These are phyloP conservation scores for Euleptes europaea DNA, from an alignment of 2,113 vertebrate genomes.

Conservation along the genomic window DNA sequence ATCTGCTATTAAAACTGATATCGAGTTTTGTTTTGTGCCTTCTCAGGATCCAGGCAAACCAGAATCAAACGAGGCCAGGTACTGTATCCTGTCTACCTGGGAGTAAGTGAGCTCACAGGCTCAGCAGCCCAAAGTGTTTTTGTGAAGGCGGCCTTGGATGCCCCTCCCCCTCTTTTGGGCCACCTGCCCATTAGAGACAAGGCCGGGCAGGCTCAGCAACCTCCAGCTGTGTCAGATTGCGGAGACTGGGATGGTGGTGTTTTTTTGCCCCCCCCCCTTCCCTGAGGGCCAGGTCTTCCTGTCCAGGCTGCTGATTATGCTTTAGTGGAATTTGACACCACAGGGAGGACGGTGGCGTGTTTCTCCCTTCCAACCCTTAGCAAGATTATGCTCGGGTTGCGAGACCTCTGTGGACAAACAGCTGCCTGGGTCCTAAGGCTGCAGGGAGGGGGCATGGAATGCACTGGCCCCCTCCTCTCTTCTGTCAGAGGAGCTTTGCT, in stretches of 20 bases:
- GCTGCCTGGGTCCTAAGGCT: too few species aligned
- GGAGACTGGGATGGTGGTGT: neutral
- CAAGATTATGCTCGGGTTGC: too few species aligned
- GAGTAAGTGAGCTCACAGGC: neutral
- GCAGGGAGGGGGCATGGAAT: too few species aligned
- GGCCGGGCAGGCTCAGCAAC: neutral
- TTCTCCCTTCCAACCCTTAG: too few species aligned
- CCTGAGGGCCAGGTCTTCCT: neutral
- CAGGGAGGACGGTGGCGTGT: too few species aligned
- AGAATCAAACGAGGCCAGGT: constrained; percentile 77
- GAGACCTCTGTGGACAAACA: too few species aligned
- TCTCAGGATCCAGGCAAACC: constrained; percentile 62
- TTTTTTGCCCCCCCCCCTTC: neutral
- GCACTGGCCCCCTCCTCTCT: too few species aligned
- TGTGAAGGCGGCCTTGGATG: neutral
- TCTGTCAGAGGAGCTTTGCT: too few species aligned
- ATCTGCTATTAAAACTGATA: neutral
- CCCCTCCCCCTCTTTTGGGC: neutral
- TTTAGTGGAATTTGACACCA: neutral
- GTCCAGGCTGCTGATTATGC: neutral
- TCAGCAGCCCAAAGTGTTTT: neutral
- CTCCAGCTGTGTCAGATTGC: neutral
- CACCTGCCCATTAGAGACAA: neutral
- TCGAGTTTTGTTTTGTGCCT: constrained; percentile 25
- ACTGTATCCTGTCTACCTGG: constrained; percentile 1